Evolutionary conservation across 2,888 invertebrate genomes (phyloP).

Genomic region (Nasonia oneida): DNA sequence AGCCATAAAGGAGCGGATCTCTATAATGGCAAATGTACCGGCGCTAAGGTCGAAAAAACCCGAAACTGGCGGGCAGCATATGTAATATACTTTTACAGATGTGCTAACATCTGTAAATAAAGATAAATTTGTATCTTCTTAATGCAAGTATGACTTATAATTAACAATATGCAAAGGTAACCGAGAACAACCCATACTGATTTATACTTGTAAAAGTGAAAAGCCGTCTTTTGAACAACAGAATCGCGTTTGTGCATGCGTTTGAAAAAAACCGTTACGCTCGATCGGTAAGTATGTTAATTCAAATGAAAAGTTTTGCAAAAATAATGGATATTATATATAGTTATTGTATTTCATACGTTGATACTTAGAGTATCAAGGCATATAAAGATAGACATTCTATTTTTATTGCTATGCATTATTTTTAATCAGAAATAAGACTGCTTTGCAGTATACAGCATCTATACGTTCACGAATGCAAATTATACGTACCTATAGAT

Average conservation of each 20-base stretch:
- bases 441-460: no score
- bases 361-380: no score
- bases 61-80: conserved; percentile 11
- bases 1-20: neutral
- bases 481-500: no score
- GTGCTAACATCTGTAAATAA: neutral
- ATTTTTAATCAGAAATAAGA: no score
- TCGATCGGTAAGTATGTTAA: conserved; percentile 24
- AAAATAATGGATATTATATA: neutral
- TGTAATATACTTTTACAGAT: neutral
- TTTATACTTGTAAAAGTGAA: neutral
- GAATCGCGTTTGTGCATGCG: neutral
- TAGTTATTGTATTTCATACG: no score
- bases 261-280: conserved; percentile 41
- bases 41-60: neutral
- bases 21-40: neutral
- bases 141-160: neutral
- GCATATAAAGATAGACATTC: no score
- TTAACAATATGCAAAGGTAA: neutral
- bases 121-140: neutral
- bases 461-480: no score
- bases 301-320: no score
- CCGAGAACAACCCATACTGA: neutral
- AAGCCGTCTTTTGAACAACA: neutral
- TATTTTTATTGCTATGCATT: no score